Conservation (phyloP, 2,888 invertebrate species). For the Hyalella azteca region DNA sequence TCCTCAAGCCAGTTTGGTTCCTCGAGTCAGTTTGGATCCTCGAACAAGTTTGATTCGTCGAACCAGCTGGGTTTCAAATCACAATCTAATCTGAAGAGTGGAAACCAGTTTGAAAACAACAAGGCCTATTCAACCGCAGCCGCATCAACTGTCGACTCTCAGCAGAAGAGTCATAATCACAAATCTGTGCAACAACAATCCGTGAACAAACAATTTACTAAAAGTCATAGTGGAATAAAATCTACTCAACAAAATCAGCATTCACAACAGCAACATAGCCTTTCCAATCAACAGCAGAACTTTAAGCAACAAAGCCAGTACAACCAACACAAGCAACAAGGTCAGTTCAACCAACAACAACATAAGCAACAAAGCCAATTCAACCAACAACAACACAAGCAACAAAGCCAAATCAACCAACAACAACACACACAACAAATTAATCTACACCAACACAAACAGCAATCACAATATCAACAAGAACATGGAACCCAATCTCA, state of each 20-base stretch:
- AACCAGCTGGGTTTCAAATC: too few species aligned
- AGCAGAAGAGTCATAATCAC: not conserved
- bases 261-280: not conserved
- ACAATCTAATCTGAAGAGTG: too few species aligned
- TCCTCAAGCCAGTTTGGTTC: too few species aligned
- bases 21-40: too few species aligned
- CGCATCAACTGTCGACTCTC: too few species aligned
- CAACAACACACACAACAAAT: not conserved
- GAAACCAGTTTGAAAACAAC: too few species aligned
- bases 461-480: not conserved
- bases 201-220: not conserved
- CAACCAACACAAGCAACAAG: slow-evolving; percentile 35
- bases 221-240: too few species aligned
- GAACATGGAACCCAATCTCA: too few species aligned
- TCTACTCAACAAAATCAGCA: too few species aligned
- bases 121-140: too few species aligned
- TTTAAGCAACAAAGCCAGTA: not conserved
- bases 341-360: slow-evolving; percentile 46
- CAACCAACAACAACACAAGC: not conserved
- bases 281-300: not conserved
- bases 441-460: not conserved
- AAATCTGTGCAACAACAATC: not conserved
- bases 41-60: too few species aligned
- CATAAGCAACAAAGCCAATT: slow-evolving; percentile 14
- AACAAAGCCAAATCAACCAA: not conserved